phyloP scores from a whole-genome alignment of 2,888 invertebrate genomes.

The Teinopalpus imperialis region DNA sequence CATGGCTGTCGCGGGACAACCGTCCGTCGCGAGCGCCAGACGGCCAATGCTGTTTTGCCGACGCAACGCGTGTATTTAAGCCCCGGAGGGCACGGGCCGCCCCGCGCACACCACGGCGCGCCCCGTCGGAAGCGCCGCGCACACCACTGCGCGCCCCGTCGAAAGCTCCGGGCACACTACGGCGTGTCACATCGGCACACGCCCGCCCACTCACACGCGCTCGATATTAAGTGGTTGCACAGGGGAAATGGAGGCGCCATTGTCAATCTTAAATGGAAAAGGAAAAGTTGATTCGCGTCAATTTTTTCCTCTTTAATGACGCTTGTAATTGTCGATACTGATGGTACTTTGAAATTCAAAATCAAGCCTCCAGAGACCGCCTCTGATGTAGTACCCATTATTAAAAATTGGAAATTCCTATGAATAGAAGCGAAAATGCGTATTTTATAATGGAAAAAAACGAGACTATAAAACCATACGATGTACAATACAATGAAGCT shows the following conservation, averaged over 20 bases:
- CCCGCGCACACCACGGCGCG: constrained; percentile 37
- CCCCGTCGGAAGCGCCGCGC: constrained; percentile 30
- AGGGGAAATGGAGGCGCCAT: constrained; percentile 68
- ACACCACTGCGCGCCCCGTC: constrained; percentile 30
- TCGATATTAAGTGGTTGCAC: constrained; percentile 58
- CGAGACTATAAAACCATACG: constrained; percentile 1
- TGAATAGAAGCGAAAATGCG: constrained; percentile 34
- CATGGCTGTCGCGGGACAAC: constrained; percentile 58
- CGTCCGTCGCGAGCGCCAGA: constrained; percentile 54
- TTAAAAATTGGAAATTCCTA: constrained; percentile 26
- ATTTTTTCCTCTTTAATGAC: constrained; percentile 68
- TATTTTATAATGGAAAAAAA: constrained; percentile 29
- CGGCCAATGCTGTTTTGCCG: constrained; percentile 54
- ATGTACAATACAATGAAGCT: constrained; percentile 40
- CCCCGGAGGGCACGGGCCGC: constrained; percentile 30
- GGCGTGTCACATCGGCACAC: constrained; percentile 27
- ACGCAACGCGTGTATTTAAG: constrained; percentile 51
- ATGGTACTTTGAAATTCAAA: constrained; percentile 30
- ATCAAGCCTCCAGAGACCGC: constrained; percentile 30
- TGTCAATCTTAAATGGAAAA: constrained; percentile 69
- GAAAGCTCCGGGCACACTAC: too few species aligned
- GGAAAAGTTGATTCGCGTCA: constrained; percentile 71
- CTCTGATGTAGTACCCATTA: constrained; percentile 24
- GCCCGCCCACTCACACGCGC: constrained; percentile 38
- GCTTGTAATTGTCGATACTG: constrained; percentile 68